Evolutionary conservation across 92 coral and sea anemone genomes (phyloP).

Genomic region (Epizoanthus stellaris): DNA sequence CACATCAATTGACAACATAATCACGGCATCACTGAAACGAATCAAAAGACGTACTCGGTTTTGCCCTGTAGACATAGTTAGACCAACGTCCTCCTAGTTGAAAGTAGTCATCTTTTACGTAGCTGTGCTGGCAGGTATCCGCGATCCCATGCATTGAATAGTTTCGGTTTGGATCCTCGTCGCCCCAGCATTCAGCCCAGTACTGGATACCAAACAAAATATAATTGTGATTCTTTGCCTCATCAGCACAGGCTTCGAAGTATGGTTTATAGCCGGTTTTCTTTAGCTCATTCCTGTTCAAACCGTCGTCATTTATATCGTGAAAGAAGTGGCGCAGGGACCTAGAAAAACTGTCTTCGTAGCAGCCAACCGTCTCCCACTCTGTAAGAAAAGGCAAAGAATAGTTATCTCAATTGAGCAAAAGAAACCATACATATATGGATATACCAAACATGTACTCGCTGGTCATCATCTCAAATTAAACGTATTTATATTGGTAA

Average conservation of each 20-base stretch:
- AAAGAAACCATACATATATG: too few relatives aligned
- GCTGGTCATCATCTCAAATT: too few relatives aligned
- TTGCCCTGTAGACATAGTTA: not conserved
- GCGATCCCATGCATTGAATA: not conserved
- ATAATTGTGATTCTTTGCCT: too few relatives aligned
- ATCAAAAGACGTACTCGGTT: not conserved
- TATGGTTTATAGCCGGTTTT: not conserved
- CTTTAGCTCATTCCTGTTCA: not conserved
- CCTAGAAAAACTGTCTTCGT: not conserved
- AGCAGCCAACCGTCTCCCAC: conserved; percentile 13
- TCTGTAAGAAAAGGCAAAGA: not conserved
- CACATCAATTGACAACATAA: not conserved
- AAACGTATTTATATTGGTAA: too few relatives aligned
- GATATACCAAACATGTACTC: too few relatives aligned
- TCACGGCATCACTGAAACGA: not conserved
- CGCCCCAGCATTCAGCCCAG: not conserved
- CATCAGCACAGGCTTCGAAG: not conserved
- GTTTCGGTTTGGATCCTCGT: not conserved
- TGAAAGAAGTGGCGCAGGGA: not conserved
- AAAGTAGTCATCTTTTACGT: not conserved
- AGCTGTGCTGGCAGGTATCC: not conserved
- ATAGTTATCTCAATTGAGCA: too few relatives aligned
- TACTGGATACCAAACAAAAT: not conserved
- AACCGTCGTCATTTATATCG: not conserved
- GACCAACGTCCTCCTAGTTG: not conserved